A percentile compares a stretch with the other conserved stretches of the same genome.
Evolutionary conservation across 2,888 invertebrate species (phyloP).

Genomic region (Philopedon plagiatum): DNA sequence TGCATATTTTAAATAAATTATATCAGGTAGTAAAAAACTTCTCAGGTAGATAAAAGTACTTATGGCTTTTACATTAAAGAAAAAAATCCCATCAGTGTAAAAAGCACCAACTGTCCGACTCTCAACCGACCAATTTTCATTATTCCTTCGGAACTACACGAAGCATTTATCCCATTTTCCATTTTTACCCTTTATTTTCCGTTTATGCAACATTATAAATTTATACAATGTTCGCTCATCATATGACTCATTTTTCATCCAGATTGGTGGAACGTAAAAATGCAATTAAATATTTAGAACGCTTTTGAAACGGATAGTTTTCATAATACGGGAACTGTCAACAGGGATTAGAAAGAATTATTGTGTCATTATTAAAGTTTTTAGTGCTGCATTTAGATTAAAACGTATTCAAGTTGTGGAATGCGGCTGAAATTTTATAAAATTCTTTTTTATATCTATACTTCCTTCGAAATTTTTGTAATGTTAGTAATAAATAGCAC

Average conservation of each 20-base stretch:
- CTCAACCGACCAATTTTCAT: conserved; percentile 39
- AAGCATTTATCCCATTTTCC: conserved; percentile 20
- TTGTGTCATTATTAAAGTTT: conserved; percentile 3
- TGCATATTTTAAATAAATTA: no score
- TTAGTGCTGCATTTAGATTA: no score
- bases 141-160: conserved; percentile 19
- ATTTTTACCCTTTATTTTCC: conserved; percentile 34
- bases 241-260: conserved; percentile 37
- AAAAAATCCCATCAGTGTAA: no score
- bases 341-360: conserved; percentile 3
- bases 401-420: no score
- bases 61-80: no score
- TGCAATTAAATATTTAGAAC: conserved; percentile 30
- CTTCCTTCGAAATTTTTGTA: no score
- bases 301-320: conserved; percentile 22
- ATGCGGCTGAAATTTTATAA: no score
- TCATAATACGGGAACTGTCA: conserved; percentile 6
- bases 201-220: conserved; percentile 46
- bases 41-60: no score
- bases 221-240: conserved; percentile 28
- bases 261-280: conserved; percentile 25
- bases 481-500: no score
- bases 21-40: no score
- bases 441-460: no score
- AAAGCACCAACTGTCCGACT: no score